Percentiles rank a stretch among this genome's conserved stretches.
Conservation (phyloP, 2,113 vertebrate species). For the Jaculus jaculus region DNA sequence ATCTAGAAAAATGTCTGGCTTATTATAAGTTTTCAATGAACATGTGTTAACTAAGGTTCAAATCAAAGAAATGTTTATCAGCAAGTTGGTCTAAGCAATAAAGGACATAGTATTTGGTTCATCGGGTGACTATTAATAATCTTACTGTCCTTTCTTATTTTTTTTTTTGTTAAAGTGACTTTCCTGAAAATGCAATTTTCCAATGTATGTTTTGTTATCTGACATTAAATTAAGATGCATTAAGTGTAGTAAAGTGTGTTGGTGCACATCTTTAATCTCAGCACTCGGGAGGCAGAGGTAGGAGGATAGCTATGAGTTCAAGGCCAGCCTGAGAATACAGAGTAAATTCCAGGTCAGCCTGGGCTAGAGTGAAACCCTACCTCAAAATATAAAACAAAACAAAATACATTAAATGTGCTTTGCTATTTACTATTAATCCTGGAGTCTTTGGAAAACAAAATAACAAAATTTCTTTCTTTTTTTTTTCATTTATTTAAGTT, state of each 20-base stretch:
- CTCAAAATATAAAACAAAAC: too few relatives aligned
- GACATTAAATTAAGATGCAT: constrained; percentile 48
- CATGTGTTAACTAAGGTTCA: constrained; percentile 18
- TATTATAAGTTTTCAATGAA: not conserved
- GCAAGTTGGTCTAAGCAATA: constrained; percentile 1
- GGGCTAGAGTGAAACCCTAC: too few relatives aligned
- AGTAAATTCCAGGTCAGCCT: too few relatives aligned
- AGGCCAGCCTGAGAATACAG: too few relatives aligned
- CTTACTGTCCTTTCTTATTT: not conserved
- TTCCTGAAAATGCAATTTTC: constrained; percentile 51
- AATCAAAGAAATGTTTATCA: constrained; percentile 40
- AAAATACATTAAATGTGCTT: constrained; percentile 36
- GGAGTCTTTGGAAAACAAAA: constrained; percentile 27
- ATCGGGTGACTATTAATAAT: constrained; percentile 13
- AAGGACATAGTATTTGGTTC: not conserved
- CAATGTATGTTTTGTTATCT: constrained; percentile 49
- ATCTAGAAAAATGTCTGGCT: not conserved
- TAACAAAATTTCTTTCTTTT: too few relatives aligned
- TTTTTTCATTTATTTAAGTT: too few relatives aligned
- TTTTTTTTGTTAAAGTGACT: not conserved
- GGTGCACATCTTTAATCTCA: too few relatives aligned
- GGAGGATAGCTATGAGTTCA: too few relatives aligned
- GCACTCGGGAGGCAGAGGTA: too few relatives aligned
- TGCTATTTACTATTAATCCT: constrained; percentile 37
- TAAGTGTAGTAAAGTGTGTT: too few relatives aligned